These are phyloP conservation scores for Patella pellucida DNA, from an alignment of 2,888 invertebrate species.

Conservation along the genomic window DNA sequence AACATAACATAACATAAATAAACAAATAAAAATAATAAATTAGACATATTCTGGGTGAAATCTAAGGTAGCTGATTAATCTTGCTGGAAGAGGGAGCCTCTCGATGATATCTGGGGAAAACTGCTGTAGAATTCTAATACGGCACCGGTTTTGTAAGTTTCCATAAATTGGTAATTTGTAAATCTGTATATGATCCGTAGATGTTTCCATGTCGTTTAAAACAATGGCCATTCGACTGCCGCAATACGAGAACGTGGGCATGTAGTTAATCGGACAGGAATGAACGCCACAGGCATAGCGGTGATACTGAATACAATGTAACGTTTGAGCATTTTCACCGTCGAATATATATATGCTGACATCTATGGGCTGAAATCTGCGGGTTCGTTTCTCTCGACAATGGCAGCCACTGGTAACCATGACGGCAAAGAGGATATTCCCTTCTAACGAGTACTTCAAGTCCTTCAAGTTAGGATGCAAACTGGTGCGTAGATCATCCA, in stretches of 20 bases:
- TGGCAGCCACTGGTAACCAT: constrained; percentile 63
- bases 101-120: constrained; percentile 56
- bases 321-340: constrained; percentile 63
- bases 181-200: constrained; percentile 65
- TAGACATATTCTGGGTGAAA: constrained; percentile 65
- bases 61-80: constrained; percentile 66
- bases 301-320: constrained; percentile 69
- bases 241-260: constrained; percentile 67
- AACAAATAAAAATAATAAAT: constrained; percentile 11
- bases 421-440: constrained; percentile 65
- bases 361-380: constrained; percentile 64
- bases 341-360: constrained; percentile 67
- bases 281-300: constrained; percentile 67
- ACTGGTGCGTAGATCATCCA: constrained; percentile 58
- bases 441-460: constrained; percentile 64
- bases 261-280: constrained; percentile 68
- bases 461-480: constrained; percentile 65
- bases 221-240: constrained; percentile 69
- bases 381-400: constrained; percentile 64
- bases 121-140: constrained; percentile 64
- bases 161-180: constrained; percentile 66
- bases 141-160: constrained; percentile 65
- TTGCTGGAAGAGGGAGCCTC: constrained; percentile 63
- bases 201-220: constrained; percentile 62
- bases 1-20: constrained; percentile 6